phyloP scores from a whole-genome alignment of 2,888 invertebrate species.

The Gasteruption jaculator region DNA sequence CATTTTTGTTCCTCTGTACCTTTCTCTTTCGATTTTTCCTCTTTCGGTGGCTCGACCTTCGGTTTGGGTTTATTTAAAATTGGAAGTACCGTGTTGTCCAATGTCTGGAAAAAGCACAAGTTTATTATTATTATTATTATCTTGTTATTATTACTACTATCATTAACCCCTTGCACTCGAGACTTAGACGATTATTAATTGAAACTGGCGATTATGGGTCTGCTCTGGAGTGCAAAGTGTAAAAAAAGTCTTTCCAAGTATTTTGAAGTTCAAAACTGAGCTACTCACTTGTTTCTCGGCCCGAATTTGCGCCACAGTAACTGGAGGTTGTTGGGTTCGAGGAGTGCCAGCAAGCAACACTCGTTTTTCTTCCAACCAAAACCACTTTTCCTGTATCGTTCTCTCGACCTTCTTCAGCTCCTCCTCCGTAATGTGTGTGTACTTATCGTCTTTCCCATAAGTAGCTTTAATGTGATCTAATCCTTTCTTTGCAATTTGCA shows the following conservation, averaged over 20 bases:
- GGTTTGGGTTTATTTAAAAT: slow-evolving; percentile 90
- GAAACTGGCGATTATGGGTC: not conserved
- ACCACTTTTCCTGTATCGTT: slow-evolving; percentile 57
- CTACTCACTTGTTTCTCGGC: slow-evolving; percentile 71
- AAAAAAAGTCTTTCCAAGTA: slow-evolving; percentile 1
- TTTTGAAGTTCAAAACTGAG: not conserved
- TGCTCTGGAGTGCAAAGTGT: not conserved
- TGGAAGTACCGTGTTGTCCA: slow-evolving; percentile 59
- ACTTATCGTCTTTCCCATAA: slow-evolving; percentile 63
- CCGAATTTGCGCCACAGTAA: slow-evolving; percentile 75
- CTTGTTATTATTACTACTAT: too few species aligned
- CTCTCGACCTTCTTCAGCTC: slow-evolving; percentile 77
- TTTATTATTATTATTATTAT: too few species aligned
- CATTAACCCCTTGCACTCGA: too few species aligned
- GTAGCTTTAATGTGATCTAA: slow-evolving; percentile 62
- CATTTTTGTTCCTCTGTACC: slow-evolving; percentile 39
- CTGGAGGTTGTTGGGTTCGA: slow-evolving; percentile 69
- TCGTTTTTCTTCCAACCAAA: slow-evolving; percentile 78
- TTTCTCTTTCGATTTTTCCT: slow-evolving; percentile 52
- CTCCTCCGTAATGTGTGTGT: slow-evolving; percentile 74
- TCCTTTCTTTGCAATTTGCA: slow-evolving; percentile 79
- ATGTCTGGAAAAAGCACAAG: slow-evolving; percentile 49
- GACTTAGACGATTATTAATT: too few species aligned
- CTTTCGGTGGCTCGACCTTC: slow-evolving; percentile 64
- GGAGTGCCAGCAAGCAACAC: slow-evolving; percentile 62